Conservation (phyloP, 2,797 vertebrate species). For the Enteromius unitaeniatus region DNA sequence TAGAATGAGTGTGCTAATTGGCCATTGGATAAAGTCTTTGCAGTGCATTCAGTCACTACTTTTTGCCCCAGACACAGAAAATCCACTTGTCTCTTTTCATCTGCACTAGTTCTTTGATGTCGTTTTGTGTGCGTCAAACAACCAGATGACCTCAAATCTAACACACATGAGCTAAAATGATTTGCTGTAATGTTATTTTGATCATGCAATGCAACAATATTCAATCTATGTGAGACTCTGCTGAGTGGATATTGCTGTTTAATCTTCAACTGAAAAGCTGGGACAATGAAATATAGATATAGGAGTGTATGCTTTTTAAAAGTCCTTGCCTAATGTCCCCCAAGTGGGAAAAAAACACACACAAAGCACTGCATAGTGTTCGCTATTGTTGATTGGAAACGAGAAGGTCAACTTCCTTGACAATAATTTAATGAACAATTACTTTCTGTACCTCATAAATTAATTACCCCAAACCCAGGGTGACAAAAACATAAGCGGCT, state of each 20-base stretch:
- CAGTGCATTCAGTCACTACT: not conserved
- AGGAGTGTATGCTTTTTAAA: conserved; percentile 20
- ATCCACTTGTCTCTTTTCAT: not conserved
- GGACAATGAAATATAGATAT: not conserved
- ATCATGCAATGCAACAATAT: not conserved
- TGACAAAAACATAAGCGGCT: conserved; percentile 41
- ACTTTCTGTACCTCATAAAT: conserved; percentile 57
- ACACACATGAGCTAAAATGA: not conserved
- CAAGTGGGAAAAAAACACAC: not conserved
- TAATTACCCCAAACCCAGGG: conserved; percentile 53
- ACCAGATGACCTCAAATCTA: not conserved
- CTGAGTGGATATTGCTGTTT: not conserved
- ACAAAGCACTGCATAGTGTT: conserved; percentile 18
- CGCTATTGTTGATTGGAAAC: conserved; percentile 40
- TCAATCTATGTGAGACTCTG: not conserved
- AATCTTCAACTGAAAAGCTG: conserved; percentile 10
- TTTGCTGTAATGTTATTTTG: not conserved
- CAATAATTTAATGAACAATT: conserved; percentile 60
- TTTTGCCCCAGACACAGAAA: not conserved
- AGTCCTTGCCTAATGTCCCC: conserved; percentile 23
- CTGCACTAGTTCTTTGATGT: not conserved
- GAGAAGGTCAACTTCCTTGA: conserved; percentile 53
- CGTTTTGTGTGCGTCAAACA: not conserved
- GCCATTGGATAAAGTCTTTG: not conserved
- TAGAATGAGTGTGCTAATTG: not conserved